Percentiles rank a stretch among this genome's conserved stretches.
phyloP scores from a whole-genome alignment of 2,113 vertebrate species.

The Bettongia penicillata region DNA sequence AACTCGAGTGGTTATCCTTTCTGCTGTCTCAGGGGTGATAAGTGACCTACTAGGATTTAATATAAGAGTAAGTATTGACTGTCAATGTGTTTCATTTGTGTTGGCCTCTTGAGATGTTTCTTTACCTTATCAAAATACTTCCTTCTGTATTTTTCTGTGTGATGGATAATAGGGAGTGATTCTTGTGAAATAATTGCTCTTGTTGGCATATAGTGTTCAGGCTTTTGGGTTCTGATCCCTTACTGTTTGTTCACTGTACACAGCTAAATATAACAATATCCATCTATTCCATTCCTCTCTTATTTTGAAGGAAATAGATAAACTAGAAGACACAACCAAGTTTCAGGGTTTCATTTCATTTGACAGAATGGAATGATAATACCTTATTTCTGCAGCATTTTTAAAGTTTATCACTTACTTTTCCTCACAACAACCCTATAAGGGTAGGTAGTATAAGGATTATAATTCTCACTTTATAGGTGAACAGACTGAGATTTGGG shows the following conservation, averaged over 20 bases:
- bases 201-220: not conserved
- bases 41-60: conserved; percentile 98
- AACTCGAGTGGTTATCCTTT: conserved; percentile 96
- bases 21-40: conserved; percentile 96
- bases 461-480: no score
- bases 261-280: not conserved
- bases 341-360: conserved; percentile 24
- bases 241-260: not conserved
- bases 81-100: not conserved
- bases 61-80: conserved; percentile 90
- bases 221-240: not conserved
- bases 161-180: not conserved
- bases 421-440: not conserved
- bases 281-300: not conserved
- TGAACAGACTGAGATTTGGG: no score
- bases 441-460: not conserved
- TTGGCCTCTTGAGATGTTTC: not conserved
- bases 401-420: not conserved
- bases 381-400: not conserved
- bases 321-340: not conserved
- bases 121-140: not conserved
- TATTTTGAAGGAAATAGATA: not conserved
- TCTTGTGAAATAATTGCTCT: not conserved
- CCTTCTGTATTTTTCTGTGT: not conserved
- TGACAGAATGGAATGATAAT: not conserved